These are phyloP conservation scores for Peromyscus maniculatus DNA, from an alignment of 2,113 vertebrate genomes.

Conservation along the genomic window DNA sequence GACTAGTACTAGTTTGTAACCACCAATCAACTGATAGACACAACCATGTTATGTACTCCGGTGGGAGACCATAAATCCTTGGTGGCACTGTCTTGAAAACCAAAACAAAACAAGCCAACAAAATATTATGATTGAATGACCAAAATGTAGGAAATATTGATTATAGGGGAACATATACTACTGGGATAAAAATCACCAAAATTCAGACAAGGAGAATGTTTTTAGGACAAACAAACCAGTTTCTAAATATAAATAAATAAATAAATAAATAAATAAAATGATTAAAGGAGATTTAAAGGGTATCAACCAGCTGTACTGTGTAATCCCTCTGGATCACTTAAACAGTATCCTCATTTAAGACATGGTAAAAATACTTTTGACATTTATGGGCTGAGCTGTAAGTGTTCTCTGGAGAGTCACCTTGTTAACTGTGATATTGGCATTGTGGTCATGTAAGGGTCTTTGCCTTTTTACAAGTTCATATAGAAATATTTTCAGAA, in stretches of 20 bases:
- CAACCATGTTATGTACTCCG: accelerated
- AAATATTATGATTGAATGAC: background rate
- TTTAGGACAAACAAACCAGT: background rate
- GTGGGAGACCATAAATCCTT: background rate
- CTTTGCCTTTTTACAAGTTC: background rate
- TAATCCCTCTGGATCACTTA: background rate
- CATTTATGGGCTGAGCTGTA: background rate
- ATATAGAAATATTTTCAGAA: constrained; percentile 44
- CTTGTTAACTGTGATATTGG: background rate
- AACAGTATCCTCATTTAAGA: background rate
- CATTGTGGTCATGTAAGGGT: background rate
- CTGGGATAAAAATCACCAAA: background rate
- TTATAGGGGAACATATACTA: background rate
- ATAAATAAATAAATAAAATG: background rate
- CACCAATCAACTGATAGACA: background rate
- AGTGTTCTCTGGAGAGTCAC: background rate
- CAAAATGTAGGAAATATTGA: background rate
- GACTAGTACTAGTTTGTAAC: background rate
- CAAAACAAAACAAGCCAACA: background rate
- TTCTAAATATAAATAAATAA: background rate
- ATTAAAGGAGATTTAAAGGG: background rate
- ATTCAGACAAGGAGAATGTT: background rate
- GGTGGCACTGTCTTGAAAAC: background rate
- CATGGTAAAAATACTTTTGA: background rate
- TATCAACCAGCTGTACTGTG: background rate